These are phyloP conservation scores for Achroia grisella DNA, from an alignment of 1,140 invertebrate species.

Conservation along the genomic window DNA sequence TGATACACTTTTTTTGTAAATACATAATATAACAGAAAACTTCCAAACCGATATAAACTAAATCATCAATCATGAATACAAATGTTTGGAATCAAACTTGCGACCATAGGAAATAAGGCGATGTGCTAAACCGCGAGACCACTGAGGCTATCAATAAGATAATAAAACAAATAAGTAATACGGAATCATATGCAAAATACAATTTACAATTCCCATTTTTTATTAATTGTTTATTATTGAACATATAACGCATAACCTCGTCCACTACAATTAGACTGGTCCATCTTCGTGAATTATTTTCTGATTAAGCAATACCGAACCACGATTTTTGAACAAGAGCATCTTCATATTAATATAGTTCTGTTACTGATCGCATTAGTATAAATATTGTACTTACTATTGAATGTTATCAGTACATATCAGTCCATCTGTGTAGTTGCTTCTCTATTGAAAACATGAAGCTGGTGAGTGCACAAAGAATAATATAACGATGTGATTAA, in stretches of 20 bases:
- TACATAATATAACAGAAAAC: too few relatives aligned
- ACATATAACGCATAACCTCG: slow-evolving; percentile 30
- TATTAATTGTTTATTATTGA: too few relatives aligned
- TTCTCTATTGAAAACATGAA: slow-evolving; percentile 37
- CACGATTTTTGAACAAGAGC: slow-evolving; percentile 38
- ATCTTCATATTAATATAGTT: slow-evolving; percentile 16
- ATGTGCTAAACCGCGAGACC: too few relatives aligned
- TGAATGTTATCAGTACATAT: slow-evolving; percentile 39
- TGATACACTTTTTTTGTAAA: too few relatives aligned
- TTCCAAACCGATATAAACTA: too few relatives aligned
- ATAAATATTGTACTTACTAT: slow-evolving; percentile 49
- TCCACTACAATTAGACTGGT: slow-evolving; percentile 44
- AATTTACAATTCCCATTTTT: too few relatives aligned
- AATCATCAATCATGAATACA: too few relatives aligned
- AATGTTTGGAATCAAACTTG: too few relatives aligned
- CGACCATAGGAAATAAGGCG: too few relatives aligned
- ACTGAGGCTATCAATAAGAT: too few relatives aligned
- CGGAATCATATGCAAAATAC: too few relatives aligned
- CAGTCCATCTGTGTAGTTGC: slow-evolving; percentile 16
- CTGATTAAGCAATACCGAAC: slow-evolving; percentile 42
- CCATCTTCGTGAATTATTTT: slow-evolving; percentile 38
- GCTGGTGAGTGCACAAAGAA: slow-evolving; percentile 30
- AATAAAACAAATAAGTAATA: too few relatives aligned
- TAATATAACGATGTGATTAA: background rate
- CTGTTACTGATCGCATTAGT: slow-evolving; percentile 24